Conservation (phyloP, 2,113 vertebrate genomes). For the Glareola pratincola region DNA sequence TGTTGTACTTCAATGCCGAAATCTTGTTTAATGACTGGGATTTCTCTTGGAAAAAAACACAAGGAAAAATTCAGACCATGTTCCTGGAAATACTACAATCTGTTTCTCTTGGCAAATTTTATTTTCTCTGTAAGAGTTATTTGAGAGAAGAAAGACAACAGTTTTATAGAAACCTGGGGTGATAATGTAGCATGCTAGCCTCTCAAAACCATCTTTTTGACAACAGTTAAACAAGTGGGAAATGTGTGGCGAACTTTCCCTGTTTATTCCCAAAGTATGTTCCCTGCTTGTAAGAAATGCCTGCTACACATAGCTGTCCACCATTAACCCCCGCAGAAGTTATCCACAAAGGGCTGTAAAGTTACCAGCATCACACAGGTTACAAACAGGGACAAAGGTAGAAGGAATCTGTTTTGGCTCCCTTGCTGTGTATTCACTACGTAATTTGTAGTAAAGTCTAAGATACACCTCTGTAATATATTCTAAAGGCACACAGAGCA, state of each 20-base stretch:
- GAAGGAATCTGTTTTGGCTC: not conserved
- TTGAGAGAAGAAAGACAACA: not conserved
- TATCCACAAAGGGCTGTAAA: not conserved
- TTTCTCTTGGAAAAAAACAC: not conserved
- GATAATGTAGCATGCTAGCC: not conserved
- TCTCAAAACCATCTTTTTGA: not conserved
- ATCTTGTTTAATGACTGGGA: slow-evolving; percentile 38
- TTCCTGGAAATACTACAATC: slow-evolving; percentile 11
- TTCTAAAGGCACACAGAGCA: not conserved
- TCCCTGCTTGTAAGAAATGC: not conserved
- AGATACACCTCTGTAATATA: not conserved
- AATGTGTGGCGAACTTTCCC: not conserved
- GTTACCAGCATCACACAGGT: not conserved
- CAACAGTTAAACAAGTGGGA: not conserved
- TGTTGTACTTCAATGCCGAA: slow-evolving; percentile 25
- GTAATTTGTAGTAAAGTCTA: not conserved
- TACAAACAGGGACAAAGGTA: not conserved
- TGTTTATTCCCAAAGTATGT: not conserved
- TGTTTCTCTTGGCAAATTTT: slow-evolving; percentile 24
- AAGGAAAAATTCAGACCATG: not conserved
- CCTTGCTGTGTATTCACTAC: not conserved
- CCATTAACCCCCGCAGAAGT: not conserved
- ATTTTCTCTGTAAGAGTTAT: slow-evolving; percentile 12
- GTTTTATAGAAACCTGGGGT: not conserved
- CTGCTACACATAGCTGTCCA: not conserved